Base-by-base conservation (phyloP, 2,797 vertebrate genomes). In the Epinephelus coioides region DNA sequence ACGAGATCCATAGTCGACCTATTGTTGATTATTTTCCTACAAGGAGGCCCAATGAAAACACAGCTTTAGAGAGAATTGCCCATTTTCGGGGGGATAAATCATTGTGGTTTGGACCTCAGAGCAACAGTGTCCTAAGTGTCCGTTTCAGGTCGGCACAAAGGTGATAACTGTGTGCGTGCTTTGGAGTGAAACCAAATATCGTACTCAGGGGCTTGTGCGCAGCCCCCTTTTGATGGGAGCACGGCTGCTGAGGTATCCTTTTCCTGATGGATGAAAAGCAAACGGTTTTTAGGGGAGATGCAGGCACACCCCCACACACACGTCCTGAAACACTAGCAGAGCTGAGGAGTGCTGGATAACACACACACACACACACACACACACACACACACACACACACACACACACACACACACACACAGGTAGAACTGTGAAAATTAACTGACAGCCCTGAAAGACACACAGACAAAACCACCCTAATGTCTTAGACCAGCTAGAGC, bases 181-280 rank as follows among this genome's bases (percentile, higher is more conserved):
- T 88, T 73, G 51, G 83, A 84, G 80, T 83, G 92, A 89, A 95
- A 94, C 92, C 61, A 49, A 85, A 94, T 89, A 87, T 81, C 17
- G 30, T 69, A 79, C 73, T 80, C 53, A 1, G 81, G 85, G 89
- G 78, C 79, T 91, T 67, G 81, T 84, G 88, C 79, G 83, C 63
- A 72, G 73, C 65, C 79, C 69, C 86, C 73, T 86, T 93, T 95
- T 94, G 93, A 94, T 84, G 87, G 79, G 43, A 79, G 84, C 78
- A 82, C 79, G 87, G 88, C 78, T 86, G 83, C 67, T 8, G 87
- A 90, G 86, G 90, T 94, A 89, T 95, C 91, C 68, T 79, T 85
- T 94, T 91, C 81, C 87, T 91, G 81, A 93, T 40, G 73, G 90
- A 94, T 94, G 88, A 94, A 92, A 94, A 88, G 89, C 91, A 82